Percentiles rank a stretch among this genome's conserved stretches.
Evolutionary conservation across 2,888 invertebrate species (phyloP).

Genomic region (Eupithecia exiguata): DNA sequence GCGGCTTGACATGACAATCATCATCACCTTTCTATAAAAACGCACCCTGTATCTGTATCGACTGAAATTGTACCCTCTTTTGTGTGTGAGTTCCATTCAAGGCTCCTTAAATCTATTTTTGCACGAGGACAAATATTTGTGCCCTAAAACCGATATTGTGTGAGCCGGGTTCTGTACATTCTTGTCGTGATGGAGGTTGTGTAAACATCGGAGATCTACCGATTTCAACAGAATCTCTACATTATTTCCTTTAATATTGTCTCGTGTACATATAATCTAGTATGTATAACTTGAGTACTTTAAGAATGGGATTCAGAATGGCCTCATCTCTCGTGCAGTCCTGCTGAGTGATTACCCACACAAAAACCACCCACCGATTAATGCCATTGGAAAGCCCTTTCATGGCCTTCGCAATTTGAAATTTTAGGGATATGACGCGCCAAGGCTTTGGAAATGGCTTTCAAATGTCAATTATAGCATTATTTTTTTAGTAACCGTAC

Average conservation of each 20-base stretch:
- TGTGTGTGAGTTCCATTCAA: slow-evolving; percentile 21
- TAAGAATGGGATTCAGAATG: no score
- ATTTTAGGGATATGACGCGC: no score
- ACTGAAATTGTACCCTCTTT: neutral
- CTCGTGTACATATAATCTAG: neutral
- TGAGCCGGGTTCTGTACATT: slow-evolving; percentile 32
- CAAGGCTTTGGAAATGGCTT: no score
- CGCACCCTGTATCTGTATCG: neutral
- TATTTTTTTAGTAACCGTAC: no score
- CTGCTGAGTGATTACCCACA: no score
- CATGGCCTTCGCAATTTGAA: no score
- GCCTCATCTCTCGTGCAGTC: no score
- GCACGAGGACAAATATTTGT: slow-evolving; percentile 26
- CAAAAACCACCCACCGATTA: no score
- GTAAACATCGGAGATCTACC: neutral
- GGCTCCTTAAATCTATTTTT: slow-evolving; percentile 25
- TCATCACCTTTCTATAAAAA: neutral
- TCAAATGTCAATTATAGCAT: no score
- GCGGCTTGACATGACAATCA: neutral
- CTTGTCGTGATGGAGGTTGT: slow-evolving; percentile 4
- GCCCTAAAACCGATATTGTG: slow-evolving; percentile 27
- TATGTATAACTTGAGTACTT: no score
- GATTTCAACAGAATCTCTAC: neutral
- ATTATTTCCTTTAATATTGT: neutral
- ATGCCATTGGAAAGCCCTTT: no score